Percentiles rank a stretch among this genome's conserved stretches.
Evolutionary conservation across 2,888 invertebrate genomes (phyloP).

Genomic region (Cancer borealis): DNA sequence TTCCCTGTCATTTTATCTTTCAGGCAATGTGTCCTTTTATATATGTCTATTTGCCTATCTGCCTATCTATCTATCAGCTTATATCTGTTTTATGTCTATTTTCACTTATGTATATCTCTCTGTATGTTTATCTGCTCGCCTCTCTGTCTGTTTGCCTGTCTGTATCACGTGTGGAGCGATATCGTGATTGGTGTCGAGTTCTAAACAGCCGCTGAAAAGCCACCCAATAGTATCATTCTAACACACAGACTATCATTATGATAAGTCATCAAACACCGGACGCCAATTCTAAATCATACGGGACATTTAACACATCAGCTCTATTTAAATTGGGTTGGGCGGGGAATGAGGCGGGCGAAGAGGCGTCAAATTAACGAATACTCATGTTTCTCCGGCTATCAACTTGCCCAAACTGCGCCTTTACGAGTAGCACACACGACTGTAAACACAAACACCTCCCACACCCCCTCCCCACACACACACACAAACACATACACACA

Average conservation of each 20-base stretch:
- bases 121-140: too few species aligned
- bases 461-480: neutral
- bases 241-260: neutral
- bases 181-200: neutral
- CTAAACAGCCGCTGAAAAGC: neutral
- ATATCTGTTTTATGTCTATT: neutral
- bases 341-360: neutral
- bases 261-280: neutral
- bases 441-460: neutral
- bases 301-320: neutral
- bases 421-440: neutral
- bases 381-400: neutral
- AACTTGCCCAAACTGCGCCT: neutral
- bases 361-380: neutral
- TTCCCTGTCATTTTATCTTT: neutral
- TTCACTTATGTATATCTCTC: too few species aligned
- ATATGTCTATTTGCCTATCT: neutral
- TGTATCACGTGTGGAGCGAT: too few species aligned
- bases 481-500: conserved; percentile 4
- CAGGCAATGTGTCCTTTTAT: neutral
- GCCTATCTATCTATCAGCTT: neutral
- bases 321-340: neutral
- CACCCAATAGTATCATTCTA: neutral
- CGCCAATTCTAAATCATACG: neutral
- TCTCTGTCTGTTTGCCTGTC: neutral